Evolutionary conservation across 2,888 invertebrate species (phyloP).

Genomic region (Notodonta ziczac): DNA sequence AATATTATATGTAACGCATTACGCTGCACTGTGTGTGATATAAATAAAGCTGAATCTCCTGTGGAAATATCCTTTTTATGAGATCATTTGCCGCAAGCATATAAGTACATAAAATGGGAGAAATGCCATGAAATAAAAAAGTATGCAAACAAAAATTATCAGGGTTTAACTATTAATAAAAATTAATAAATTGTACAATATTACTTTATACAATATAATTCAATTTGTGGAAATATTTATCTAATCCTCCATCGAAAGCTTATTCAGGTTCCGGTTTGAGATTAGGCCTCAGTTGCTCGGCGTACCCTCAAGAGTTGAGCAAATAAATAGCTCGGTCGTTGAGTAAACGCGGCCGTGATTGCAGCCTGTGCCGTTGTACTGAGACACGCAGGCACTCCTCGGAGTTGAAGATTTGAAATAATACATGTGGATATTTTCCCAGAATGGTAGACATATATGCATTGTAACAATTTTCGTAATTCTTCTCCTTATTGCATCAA

Average conservation of each 20-base stretch:
- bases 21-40: constrained; percentile 10
- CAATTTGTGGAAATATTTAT: background rate
- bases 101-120: no score
- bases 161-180: no score
- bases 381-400: background rate
- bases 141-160: no score
- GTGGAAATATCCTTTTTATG: background rate
- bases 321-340: constrained; percentile 2
- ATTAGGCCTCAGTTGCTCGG: background rate
- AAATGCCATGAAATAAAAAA: no score
- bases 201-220: no score
- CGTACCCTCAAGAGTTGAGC: background rate
- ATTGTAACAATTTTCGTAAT: background rate
- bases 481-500: no score
- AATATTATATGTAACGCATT: constrained; percentile 26
- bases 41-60: background rate
- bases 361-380: background rate
- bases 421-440: background rate
- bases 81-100: no score
- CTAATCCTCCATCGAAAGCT: background rate
- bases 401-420: background rate
- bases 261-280: background rate
- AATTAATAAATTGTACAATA: no score
- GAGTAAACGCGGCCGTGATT: background rate
- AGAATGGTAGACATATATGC: background rate